phyloP scores from a whole-genome alignment of 2,888 invertebrate genomes.

The Helleia helle region DNA sequence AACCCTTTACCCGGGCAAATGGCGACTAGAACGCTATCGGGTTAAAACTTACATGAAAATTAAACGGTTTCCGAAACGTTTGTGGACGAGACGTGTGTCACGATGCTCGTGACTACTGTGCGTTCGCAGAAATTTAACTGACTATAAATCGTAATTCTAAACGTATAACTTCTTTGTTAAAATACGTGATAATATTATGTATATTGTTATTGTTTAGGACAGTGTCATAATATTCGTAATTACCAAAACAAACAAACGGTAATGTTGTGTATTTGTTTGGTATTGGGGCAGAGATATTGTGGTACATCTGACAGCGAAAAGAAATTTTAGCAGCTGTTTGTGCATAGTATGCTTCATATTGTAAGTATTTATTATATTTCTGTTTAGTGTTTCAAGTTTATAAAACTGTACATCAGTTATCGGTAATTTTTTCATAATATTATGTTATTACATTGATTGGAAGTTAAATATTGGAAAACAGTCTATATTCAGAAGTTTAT shows the following conservation, averaged over 20 bases:
- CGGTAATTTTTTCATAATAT: no score
- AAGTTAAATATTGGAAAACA: no score
- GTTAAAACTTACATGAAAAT: slow-evolving; percentile 9
- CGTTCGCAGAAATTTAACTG: slow-evolving; percentile 50
- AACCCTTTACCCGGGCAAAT: neutral
- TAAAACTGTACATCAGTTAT: no score
- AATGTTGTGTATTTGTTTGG: slow-evolving; percentile 56
- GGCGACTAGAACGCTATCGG: slow-evolving; percentile 3
- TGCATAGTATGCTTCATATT: slow-evolving; percentile 65
- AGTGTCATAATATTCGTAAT: slow-evolving; percentile 19
- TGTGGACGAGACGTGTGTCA: slow-evolving; percentile 59
- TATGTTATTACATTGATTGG: no score
- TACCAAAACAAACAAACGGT: slow-evolving; percentile 35
- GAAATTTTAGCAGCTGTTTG: slow-evolving; percentile 51
- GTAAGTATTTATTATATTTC: slow-evolving; percentile 38
- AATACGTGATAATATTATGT: slow-evolving; percentile 15
- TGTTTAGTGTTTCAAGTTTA: neutral
- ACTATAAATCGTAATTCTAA: slow-evolving; percentile 17
- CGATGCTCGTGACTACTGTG: slow-evolving; percentile 56
- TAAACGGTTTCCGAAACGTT: slow-evolving; percentile 33
- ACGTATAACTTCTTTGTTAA: slow-evolving; percentile 15
- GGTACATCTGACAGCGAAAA: slow-evolving; percentile 31
- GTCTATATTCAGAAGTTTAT: no score
- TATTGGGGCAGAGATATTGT: slow-evolving; percentile 36
- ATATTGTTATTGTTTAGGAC: slow-evolving; percentile 7